Base-by-base conservation (phyloP, 2,113 vertebrate genomes). In the Pterocles burchelli region DNA sequence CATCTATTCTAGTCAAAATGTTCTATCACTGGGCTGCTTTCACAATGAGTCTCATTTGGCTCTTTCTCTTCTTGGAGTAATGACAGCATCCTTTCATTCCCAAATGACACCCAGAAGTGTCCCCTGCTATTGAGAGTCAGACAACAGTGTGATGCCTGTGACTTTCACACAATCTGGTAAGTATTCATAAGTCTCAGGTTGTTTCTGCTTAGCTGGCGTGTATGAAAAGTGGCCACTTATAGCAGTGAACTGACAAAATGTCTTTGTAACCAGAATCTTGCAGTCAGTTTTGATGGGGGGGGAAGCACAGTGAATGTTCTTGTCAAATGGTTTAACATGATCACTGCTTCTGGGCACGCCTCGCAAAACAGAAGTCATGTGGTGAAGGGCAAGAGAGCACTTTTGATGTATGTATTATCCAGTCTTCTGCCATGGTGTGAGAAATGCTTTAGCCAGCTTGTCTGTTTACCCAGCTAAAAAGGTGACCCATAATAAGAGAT, bases 91-190 rank as follows among this genome's bases (percentile, higher is more conserved):
- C 85, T 97, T 96, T 95, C 82, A 59, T 95, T 97, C 93, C 95
- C 80, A 95, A 49, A 95, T 85, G 91, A 84, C 81, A 94, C 90
- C 58, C 66, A 95, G 74, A 95, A 96, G 72, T 85, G 72, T 85
- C 95, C 72, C 90, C 93, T 96, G 48, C 89, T 85, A 95, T 96
- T 94, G 88, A 79, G 78, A 96, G 79, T 87, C 67, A 90, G 93
- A 81, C 51, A 88, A 89, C 79, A 86, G 87, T 41, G 78, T 90
- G 80, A 94, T 94, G 78, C 51, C 62, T 71, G 82, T 87, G 67
- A 91, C 80, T 97, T 97, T 90, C 72, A 91, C 93, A 93, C 89
- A 89, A 74, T 96, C 96, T 95, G 96, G 93, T 97, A 96, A 93
- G 86, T 96, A 91, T 95, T 95, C 67, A 57, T 81, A 92, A 94